Percentiles rank a stretch among this genome's conserved stretches.
Evolutionary conservation across 37 sponge, comb jelly and placozoan species (phyloP).

Genomic region (Agelas oroides): DNA sequence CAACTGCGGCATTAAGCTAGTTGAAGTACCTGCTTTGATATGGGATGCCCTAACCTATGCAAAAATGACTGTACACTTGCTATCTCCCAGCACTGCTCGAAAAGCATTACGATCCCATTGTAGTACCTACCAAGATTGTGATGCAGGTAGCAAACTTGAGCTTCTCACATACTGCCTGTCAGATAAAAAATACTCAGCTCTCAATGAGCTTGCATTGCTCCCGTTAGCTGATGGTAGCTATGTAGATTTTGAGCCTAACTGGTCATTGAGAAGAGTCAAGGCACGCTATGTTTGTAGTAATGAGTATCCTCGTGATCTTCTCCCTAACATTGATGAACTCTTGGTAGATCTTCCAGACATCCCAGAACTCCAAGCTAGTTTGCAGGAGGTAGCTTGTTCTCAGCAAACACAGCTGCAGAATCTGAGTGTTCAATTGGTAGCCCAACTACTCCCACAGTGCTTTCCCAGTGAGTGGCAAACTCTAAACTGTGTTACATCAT

Average conservation of each 20-base stretch:
- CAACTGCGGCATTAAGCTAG: constrained; percentile 15
- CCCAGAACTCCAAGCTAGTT: background rate
- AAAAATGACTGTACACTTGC: background rate
- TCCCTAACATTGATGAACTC: constrained; percentile 23
- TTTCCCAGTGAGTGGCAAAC: background rate
- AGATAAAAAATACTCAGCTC: constrained; percentile 6
- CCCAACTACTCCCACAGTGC: background rate
- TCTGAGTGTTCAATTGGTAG: background rate
- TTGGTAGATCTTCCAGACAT: constrained; percentile 1
- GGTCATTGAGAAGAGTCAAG: too few species aligned
- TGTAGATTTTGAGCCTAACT: constrained; percentile 2
- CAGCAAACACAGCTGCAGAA: constrained; percentile 19
- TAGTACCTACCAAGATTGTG: background rate
- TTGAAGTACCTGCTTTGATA: background rate
- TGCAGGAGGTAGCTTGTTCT: constrained; percentile 20
- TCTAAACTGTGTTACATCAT: background rate
- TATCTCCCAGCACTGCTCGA: constrained; percentile 1
- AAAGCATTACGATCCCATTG: background rate
- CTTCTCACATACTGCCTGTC: constrained; percentile 30
- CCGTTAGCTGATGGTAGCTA: constrained; percentile 27
- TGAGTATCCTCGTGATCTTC: constrained; percentile 15
- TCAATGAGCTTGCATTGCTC: constrained; percentile 26
- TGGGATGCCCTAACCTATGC: background rate
- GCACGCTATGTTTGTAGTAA: constrained; percentile 25
- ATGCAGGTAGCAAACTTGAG: background rate